These are phyloP conservation scores for Synanthedon myopaeformis DNA, from an alignment of 2,888 invertebrate genomes.

Conservation along the genomic window DNA sequence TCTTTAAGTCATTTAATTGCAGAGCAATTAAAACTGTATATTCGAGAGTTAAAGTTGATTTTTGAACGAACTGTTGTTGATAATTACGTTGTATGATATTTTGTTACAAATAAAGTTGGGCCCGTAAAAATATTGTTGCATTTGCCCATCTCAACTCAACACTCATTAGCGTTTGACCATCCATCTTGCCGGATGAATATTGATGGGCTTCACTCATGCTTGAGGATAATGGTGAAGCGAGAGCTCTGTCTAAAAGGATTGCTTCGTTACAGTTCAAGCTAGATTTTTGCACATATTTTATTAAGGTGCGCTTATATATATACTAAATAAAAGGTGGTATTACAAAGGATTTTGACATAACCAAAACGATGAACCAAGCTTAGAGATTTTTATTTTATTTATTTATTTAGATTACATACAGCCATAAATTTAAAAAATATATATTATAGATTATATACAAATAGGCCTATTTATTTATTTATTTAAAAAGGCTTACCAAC, in stretches of 20 bases:
- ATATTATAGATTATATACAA: too few relatives aligned
- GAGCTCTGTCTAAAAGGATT: background rate
- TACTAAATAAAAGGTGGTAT: too few relatives aligned
- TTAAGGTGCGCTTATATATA: too few relatives aligned
- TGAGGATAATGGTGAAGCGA: background rate
- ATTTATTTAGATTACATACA: too few relatives aligned
- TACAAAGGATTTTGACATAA: too few relatives aligned
- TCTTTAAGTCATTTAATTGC: background rate
- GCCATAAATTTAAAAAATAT: too few relatives aligned
- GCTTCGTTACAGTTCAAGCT: constrained; percentile 2
- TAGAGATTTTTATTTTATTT: too few relatives aligned
- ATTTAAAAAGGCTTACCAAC: too few relatives aligned
- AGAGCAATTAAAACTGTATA: background rate
- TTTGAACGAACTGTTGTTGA: background rate
- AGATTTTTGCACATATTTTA: constrained; percentile 5
- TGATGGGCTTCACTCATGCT: background rate
- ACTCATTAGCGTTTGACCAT: constrained; percentile 4
- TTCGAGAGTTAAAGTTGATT: background rate
- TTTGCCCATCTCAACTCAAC: constrained; percentile 6
- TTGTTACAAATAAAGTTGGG: constrained; percentile 6
- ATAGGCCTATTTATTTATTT: too few relatives aligned
- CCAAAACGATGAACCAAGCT: too few relatives aligned
- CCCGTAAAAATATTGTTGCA: constrained; percentile 6
- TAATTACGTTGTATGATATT: too few relatives aligned
- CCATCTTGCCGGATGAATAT: background rate